Base-by-base conservation (phyloP, 2,113 vertebrate genomes). In the Strigops habroptila region DNA sequence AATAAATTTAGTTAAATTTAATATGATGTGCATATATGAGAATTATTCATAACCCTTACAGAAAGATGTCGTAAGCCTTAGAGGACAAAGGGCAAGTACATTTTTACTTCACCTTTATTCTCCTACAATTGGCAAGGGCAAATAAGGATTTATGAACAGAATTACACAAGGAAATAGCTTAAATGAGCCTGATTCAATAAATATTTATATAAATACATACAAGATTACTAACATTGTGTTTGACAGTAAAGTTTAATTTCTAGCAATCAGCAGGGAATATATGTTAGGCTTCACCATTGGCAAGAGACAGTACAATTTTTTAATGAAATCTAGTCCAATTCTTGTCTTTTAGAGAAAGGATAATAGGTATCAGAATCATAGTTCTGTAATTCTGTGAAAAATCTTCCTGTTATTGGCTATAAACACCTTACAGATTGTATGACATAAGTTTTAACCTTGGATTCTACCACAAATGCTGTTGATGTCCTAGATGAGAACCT, bases 71-170 rank as follows among this genome's bases (percentile, higher is more conserved):
- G 70, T 43, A 74, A 65, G 3, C 3, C 46, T 91, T 44, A 2
- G 59, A 80, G n/a, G 78, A 75, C 74, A 89, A 67, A 86, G 33
- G 23, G 25, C 9, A 81, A 65, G n/a, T 39, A 43, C 8, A 62
- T 82, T 87, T 87, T 70, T 44, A 68, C 62, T 91, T 85, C 37
- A 59, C 62, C 37, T 70, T 90, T 82, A 71, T 91, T 82, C 51
- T 86, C 41, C 41, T 93, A 85, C 22, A 43, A 31, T 39, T 63
- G 5, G 0, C 37, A 88, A 85, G 37, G 69, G 31, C 60, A 93
- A 94, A 87, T 68, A 69, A 94, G 52, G 39, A 85, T 75, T 94
- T 93, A 96, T 85, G 84, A 90, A 64, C 8, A 64, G 69, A 93
- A 88, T 27, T 44, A 74, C 12, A 14, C 41, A 64, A 68, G 57